Conservation (phyloP, 2,888 invertebrate genomes). For the Scotopteryx bipunctaria region DNA sequence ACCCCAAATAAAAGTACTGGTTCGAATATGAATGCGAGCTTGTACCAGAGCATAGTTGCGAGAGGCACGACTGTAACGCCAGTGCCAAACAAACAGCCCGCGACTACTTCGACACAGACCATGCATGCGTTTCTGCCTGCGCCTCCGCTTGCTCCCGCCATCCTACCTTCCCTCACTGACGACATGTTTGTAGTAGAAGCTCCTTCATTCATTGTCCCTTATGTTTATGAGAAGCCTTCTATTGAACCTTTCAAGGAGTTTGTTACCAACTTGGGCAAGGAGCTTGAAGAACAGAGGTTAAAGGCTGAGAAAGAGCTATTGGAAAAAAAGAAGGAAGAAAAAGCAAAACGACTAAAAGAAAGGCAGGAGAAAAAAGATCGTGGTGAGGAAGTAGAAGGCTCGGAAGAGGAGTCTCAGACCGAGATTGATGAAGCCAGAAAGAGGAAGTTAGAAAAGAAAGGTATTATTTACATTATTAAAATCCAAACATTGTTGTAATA, state of each 20-base stretch:
- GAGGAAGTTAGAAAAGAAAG: constrained; percentile 58
- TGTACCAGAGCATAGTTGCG: constrained; percentile 82
- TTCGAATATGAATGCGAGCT: constrained; percentile 60
- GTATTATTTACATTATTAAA: constrained; percentile 40
- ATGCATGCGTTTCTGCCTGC: constrained; percentile 22
- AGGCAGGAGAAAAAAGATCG: constrained; percentile 54
- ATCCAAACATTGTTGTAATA: no score
- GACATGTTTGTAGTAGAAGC: constrained; percentile 97
- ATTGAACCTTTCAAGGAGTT: constrained; percentile 89
- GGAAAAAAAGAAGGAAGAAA: constrained; percentile 59
- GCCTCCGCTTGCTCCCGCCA: constrained; percentile 67
- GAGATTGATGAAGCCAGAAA: constrained; percentile 53
- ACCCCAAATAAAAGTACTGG: constrained; percentile 70
- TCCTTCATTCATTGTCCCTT: constrained; percentile 96
- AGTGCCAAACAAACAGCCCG: constrained; percentile 47
- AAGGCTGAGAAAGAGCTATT: constrained; percentile 77
- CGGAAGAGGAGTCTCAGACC: constrained; percentile 46
- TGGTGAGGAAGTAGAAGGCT: constrained; percentile 56
- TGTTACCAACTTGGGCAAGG: constrained; percentile 85
- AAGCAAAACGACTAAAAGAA: constrained; percentile 57
- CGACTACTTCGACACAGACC: constrained; percentile 50
- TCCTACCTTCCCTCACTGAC: constrained; percentile 93
- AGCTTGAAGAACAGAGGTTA: constrained; percentile 84
- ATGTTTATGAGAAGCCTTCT: constrained; percentile 96
- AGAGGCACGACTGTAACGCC: constrained; percentile 73